Base-by-base conservation (phyloP, 2,797 vertebrate genomes). In the Platyrinchus mystaceus region DNA sequence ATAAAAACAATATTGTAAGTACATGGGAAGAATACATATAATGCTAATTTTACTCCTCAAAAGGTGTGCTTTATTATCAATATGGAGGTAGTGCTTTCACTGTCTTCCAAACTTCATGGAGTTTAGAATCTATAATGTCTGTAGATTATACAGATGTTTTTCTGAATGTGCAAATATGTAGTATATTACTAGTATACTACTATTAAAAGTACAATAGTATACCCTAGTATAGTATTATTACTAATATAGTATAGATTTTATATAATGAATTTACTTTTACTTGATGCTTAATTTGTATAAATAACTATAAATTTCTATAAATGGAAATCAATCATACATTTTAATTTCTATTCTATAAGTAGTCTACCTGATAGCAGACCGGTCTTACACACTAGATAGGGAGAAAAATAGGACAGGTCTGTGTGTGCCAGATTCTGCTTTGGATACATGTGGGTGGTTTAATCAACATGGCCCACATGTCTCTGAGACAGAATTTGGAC, bases 371-470 rank as follows among this genome's bases (percentile, higher is more conserved):
- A 50, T 41, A 75, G 67, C 34, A 90, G 2, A 56, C 21, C 19
- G 64, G 1, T 87, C 43, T 75, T 86, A 75, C 28, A 46, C 66
- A 49, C 32, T 84, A 86, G 32, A 76, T 5, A 52, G 37, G 11
- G 17, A 73, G 50, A 52, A 37, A 87, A 87, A 90, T 78, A 84
- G 77, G 79, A 78, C 39, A 84, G 87, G 84, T 78, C 75, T 92
- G 32, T 46, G 36, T 89, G 68, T 83, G 84, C 94, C 93, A 93
- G 73, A 91, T 91, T 95, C 87, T 93, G 69, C 76, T 63, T 81
- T 81, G 59, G 58, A 44, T 89, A 22, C 43, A 30, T 19, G 91
- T 92, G 89, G 87, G 92, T 94, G 87, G 89, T 75, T 97, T 94
- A 87, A 89, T 92, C 71, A 89, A 83, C 62, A 74, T 89, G 71